Evolutionary conservation across 2,888 invertebrate genomes (phyloP).

Genomic region (Sinelater perroti): DNA sequence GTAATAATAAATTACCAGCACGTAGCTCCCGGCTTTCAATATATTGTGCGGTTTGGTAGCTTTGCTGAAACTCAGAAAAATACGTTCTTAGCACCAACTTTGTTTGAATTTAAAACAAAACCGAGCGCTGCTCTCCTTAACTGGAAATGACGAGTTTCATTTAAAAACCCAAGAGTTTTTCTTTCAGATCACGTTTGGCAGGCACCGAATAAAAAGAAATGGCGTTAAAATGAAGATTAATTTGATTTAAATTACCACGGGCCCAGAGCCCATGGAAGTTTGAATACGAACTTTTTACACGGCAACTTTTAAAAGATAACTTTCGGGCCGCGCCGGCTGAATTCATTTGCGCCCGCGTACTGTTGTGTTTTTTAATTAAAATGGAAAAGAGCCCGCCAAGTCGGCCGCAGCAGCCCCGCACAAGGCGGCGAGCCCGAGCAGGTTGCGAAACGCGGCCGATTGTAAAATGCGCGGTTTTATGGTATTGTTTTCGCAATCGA

Average conservation of each 20-base stretch:
- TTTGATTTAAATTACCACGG: slow-evolving; percentile 45
- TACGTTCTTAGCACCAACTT: slow-evolving; percentile 12
- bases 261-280: slow-evolving; percentile 37
- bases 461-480: slow-evolving; percentile 17
- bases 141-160: slow-evolving; percentile 12
- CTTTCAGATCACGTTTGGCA: slow-evolving; percentile 27
- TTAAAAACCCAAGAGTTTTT: slow-evolving; percentile 17
- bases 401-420: slow-evolving; percentile 6
- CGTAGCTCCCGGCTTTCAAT: too few relatives aligned
- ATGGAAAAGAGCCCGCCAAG: slow-evolving; percentile 24
- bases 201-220: slow-evolving; percentile 30
- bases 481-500: slow-evolving; percentile 33
- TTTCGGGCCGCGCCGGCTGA: slow-evolving; percentile 33
- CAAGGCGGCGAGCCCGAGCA: background rate
- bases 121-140: background rate
- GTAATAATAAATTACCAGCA: too few relatives aligned
- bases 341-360: slow-evolving; percentile 35
- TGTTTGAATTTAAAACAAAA: slow-evolving; percentile 25
- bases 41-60: slow-evolving; percentile 11
- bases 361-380: slow-evolving; percentile 31
- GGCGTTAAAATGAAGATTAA: slow-evolving; percentile 48
- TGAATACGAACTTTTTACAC: slow-evolving; percentile 40
- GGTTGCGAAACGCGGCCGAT: slow-evolving; percentile 12
- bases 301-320: slow-evolving; percentile 32
- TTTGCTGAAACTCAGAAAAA: slow-evolving; percentile 4